phyloP scores from a whole-genome alignment of 2,113 vertebrate species.

The Percopsis transmontana region DNA sequence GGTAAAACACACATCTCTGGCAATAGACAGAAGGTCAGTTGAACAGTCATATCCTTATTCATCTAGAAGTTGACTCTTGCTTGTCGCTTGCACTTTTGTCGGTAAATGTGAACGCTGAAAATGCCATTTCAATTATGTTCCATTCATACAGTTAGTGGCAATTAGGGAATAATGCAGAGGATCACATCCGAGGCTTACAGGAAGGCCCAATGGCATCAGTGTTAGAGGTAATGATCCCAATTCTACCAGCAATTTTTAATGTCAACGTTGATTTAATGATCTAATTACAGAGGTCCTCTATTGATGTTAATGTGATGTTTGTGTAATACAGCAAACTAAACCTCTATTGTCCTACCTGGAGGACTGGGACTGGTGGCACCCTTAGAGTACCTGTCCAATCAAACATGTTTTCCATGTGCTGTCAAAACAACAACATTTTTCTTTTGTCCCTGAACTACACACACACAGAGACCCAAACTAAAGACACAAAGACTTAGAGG shows the following conservation, averaged over 20 bases:
- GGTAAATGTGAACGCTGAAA: conserved; percentile 31
- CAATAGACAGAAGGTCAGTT: conserved; percentile 19
- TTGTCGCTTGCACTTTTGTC: conserved; percentile 22
- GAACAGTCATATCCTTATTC: conserved; percentile 47
- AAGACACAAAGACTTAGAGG: neutral
- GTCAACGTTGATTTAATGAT: conserved; percentile 33
- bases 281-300: conserved; percentile 41
- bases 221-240: conserved; percentile 44
- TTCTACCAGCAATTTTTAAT: conserved; percentile 27
- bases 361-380: conserved; percentile 19
- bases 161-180: conserved; percentile 52
- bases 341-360: neutral
- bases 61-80: conserved; percentile 39
- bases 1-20: conserved; percentile 21
- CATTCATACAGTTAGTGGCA: conserved; percentile 46
- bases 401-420: neutral
- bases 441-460: neutral
- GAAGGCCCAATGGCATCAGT: conserved; percentile 30
- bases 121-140: conserved; percentile 58
- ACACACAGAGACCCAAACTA: conserved; percentile 1
- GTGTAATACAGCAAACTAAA: neutral
- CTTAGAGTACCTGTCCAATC: conserved; percentile 16
- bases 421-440: neutral
- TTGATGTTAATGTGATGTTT: conserved; percentile 32
- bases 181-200: conserved; percentile 22